These are phyloP conservation scores for Sebastes trivittatus DNA, from an alignment of 2,797 vertebrate genomes.

Conservation along the genomic window DNA sequence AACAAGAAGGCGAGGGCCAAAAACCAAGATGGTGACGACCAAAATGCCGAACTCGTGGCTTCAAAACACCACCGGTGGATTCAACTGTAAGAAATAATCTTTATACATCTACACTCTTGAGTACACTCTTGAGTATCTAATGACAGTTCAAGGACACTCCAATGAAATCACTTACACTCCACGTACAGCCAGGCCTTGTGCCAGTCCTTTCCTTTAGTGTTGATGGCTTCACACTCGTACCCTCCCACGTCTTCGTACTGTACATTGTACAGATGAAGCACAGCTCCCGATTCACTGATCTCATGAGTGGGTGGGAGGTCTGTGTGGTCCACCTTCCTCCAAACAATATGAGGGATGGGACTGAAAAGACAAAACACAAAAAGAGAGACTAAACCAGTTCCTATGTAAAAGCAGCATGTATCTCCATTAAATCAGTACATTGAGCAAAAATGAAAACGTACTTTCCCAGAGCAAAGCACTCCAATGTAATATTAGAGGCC, in stretches of 20 bases:
- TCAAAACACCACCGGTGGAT: background rate
- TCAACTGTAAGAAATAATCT: background rate
- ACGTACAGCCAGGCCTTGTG: conserved; percentile 94
- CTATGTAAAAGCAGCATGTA: background rate
- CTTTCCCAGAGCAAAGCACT: conserved; percentile 99
- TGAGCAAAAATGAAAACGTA: conserved; percentile 72
- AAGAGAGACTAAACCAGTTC: background rate
- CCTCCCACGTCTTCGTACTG: conserved; percentile 95
- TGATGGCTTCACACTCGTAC: conserved; percentile 96
- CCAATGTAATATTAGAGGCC: conserved; percentile 93
- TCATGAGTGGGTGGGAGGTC: conserved; percentile 92
- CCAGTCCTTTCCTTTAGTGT: conserved; percentile 95
- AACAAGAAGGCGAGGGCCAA: no score
- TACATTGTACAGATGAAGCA: conserved; percentile 94
- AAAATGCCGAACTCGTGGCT: no score
- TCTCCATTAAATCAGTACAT: background rate
- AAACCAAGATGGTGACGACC: no score
- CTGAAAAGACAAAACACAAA: conserved; percentile 67
- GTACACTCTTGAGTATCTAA: background rate
- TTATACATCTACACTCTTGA: background rate
- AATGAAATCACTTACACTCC: conserved; percentile 84
- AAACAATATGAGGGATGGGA: conserved; percentile 94
- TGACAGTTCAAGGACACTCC: background rate
- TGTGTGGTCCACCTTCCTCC: conserved; percentile 90
- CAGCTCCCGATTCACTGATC: conserved; percentile 92